Evolutionary conservation across 2,113 vertebrate genomes (phyloP), one percentile per base, ranked within the genome.

Genomic region (Eurypyga helias): DNA sequence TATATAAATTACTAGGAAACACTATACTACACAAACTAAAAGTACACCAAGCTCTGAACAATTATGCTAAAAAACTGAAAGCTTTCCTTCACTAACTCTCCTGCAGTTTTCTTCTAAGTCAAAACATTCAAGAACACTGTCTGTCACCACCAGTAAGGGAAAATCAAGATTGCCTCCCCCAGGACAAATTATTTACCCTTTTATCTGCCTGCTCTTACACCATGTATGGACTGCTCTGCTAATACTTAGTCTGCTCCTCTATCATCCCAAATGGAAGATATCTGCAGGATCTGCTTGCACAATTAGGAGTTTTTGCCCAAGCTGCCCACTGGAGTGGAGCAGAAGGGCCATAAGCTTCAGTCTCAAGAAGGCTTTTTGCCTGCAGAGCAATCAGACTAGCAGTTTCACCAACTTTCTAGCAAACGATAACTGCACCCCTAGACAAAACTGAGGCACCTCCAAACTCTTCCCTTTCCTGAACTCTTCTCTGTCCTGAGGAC

Each of bases 261-360:
- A 20, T 24, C 41, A 16, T 15, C 33, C 23, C 2, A 3, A 66
- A 19, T 0, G 8, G 25, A 41, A 81, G 49, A 51, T 41, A 41
- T n/a, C 20, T 51, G 14, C 64, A 66, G 19, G 41, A 46, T 38
- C 29, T n/a, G 11, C 12, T 41, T 52, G n/a, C 58, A 52, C 7
- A 28, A 28, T 48, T 10, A n/a, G 73, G 24, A 78, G 46, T 62
- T 55, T 43, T 49, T 28, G 34, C 54, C 13, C 28, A 45, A 26
- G 33, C 17, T 4, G 4, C 62, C 5, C 6, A 7, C 20, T 8
- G 38, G 6, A 66, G 17, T 0, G 0, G 31, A 54, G 67, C 23
- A n/a, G 38, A 36, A 64, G 16, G 87, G 49, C 57, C 13, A 28
- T 18, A 65, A 55, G 23, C 38, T 57, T 48, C 25, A 13, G 20